Base-by-base conservation (phyloP, 2,888 invertebrate species). In the Piscicola geometra region DNA sequence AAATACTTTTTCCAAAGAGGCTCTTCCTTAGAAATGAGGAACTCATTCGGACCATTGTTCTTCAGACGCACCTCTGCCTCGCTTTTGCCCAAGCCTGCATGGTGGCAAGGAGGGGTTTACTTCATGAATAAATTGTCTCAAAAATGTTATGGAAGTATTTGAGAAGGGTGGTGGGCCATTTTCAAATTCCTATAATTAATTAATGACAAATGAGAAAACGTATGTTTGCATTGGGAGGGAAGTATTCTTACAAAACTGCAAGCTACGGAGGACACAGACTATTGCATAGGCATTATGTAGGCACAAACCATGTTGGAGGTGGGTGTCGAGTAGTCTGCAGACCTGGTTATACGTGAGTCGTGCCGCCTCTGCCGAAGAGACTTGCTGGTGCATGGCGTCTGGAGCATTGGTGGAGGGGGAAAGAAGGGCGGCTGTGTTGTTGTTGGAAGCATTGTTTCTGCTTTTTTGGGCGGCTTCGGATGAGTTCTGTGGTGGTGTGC, bases 1-100 rank as follows among this genome's bases (percentile, higher is more conserved):
- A 97, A 89, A 86, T 98, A 99, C 88, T 99, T 99, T 87, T 92
- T 94, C 94, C 96, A 97, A 41, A 94, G 89, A n/a, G 98, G 93
- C 77, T 97, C 97, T 81, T 94, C 93, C 81, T 94, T 92, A 82
- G 91, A 91, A 75, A 96, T 93, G 79, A 91, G 91, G 86, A 99
- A 92, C 88, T 99, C 98, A 88, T 99, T 99, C 84, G 90, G 91
- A 21, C 98, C 99, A 80, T 92, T 90, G 81, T 94, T 89, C 85
- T 91, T 90, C 82, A 92, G 89, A 75, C 96, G 89, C 2, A 78
- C 76, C 2, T 33, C 77, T 1, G 82, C 83, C 75, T 96, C 95
- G 56, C 90, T 89, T 90, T 92, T 92, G 84, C 91, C 89, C 35
- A 97, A 88, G 0, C 96, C 96, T 73, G 76, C 67, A 25, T 81